Conservation (phyloP, 2,888 invertebrate genomes). For the Anarsia innoxiella region DNA sequence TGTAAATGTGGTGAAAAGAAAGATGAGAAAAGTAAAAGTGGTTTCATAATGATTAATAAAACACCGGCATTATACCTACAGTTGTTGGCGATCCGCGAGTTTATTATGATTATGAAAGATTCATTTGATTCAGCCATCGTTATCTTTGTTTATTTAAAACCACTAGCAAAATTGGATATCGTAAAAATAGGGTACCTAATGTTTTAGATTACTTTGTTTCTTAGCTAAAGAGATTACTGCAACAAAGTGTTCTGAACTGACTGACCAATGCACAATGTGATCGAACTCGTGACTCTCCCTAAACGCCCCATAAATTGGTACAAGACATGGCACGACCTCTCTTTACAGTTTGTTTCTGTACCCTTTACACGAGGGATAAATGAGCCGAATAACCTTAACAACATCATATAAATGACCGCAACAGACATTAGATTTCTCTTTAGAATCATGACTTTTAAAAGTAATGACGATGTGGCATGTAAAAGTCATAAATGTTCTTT, state of each 20-base stretch:
- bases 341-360: slow-evolving; percentile 16
- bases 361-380: slow-evolving; percentile 18
- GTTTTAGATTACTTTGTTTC: no score
- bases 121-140: no score
- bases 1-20: no score
- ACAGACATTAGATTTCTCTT: neutral
- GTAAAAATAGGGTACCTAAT: no score
- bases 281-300: slow-evolving; percentile 44
- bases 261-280: slow-evolving; percentile 24
- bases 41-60: no score
- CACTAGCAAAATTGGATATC: no score
- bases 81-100: no score
- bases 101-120: no score
- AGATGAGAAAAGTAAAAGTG: no score
- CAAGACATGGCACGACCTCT: slow-evolving; percentile 31
- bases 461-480: slow-evolving; percentile 3
- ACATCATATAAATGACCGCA: neutral
- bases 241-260: neutral
- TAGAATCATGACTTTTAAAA: slow-evolving; percentile 1
- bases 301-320: slow-evolving; percentile 33
- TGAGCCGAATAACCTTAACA: slow-evolving; percentile 10
- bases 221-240: neutral
- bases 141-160: no score
- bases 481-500: neutral
- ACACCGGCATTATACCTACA: no score